These are phyloP conservation scores for Ivindomyrus marchei DNA, from an alignment of 2,113 vertebrate genomes.

Conservation along the genomic window DNA sequence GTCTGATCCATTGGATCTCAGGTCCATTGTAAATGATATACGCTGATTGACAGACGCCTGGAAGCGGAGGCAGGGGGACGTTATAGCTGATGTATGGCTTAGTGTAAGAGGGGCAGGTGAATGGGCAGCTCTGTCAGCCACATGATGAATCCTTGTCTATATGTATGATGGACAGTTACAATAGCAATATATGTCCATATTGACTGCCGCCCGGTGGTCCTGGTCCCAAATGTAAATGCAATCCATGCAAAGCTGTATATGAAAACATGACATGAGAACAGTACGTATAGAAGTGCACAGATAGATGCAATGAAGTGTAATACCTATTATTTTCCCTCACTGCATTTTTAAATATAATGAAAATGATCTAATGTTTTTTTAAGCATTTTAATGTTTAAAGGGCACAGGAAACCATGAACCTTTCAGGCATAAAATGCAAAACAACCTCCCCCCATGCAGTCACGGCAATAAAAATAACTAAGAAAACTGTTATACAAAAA, in stretches of 20 bases:
- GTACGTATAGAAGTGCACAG: too few relatives aligned
- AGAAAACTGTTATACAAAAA: not conserved
- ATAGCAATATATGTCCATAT: not conserved
- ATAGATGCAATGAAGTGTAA: too few relatives aligned
- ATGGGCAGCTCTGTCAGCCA: not conserved
- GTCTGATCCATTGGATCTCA: not conserved
- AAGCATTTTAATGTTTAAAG: not conserved
- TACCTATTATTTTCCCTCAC: not conserved
- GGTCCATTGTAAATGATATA: not conserved
- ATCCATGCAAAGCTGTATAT: too few relatives aligned
- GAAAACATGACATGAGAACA: too few relatives aligned
- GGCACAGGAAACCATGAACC: not conserved
- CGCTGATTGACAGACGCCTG: not conserved
- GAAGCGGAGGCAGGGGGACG: not conserved
- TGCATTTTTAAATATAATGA: not conserved
- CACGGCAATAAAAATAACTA: not conserved
- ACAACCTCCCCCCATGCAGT: not conserved
- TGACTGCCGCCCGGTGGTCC: too few relatives aligned
- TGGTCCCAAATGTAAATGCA: too few relatives aligned
- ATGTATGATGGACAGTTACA: not conserved
- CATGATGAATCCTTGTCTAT: not conserved
- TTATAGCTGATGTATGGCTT: not conserved
- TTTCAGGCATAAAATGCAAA: not conserved
- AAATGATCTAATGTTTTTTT: not conserved
- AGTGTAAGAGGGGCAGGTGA: not conserved